A percentile compares a stretch with the other conserved stretches of the same genome.
These are phyloP conservation scores for Artemia sinica DNA, from an alignment of 2,888 invertebrate species.

Conservation along the genomic window DNA sequence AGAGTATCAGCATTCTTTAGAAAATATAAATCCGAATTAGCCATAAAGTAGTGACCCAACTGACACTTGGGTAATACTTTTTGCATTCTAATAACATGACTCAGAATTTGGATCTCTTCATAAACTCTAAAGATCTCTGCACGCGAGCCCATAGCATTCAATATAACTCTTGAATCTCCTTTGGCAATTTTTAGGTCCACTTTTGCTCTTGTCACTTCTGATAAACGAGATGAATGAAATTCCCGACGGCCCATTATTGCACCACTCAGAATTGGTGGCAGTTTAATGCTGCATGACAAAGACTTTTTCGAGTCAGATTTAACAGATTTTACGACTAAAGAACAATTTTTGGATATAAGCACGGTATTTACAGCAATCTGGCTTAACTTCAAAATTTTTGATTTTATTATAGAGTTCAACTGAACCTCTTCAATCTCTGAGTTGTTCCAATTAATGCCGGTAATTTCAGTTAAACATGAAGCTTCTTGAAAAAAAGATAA, in stretches of 20 bases:
- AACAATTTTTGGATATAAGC: not conserved
- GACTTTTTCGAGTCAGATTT: not conserved
- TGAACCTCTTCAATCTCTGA: not conserved
- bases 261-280: not conserved
- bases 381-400: not conserved
- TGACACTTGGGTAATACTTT: not conserved
- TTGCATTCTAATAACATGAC: not conserved
- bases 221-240: constrained; percentile 13
- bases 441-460: not conserved
- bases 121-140: constrained; percentile 16
- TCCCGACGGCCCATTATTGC: not conserved
- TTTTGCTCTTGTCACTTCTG: constrained; percentile 11
- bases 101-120: constrained; percentile 16
- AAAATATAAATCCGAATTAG: not conserved
- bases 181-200: constrained; percentile 1
- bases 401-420: not conserved
- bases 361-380: not conserved
- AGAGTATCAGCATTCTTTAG: not conserved
- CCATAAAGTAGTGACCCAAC: constrained; percentile 15
- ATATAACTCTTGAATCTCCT: not conserved
- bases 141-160: not conserved
- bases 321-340: not conserved
- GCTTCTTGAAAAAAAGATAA: not conserved
- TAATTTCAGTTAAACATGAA: not conserved
- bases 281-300: not conserved